Conservation (phyloP, 2,113 vertebrate species). For the Scalopus aquaticus region DNA sequence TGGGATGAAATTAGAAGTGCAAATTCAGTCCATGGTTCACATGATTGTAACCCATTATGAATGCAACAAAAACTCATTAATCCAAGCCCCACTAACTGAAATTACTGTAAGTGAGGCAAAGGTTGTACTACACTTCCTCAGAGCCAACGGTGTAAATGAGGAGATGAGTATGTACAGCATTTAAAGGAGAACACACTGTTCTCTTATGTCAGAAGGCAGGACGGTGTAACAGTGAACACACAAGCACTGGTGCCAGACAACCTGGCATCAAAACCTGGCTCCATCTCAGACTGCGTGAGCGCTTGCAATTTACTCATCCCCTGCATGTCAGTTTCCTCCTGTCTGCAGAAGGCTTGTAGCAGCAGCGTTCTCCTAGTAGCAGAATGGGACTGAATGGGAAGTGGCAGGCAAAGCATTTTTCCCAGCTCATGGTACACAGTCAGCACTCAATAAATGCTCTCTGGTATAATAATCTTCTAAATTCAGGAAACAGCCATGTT, state of each 20-base stretch:
- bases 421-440: not conserved
- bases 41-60: not conserved
- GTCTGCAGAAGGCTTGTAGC: not conserved
- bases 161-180: not conserved
- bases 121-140: too few species aligned
- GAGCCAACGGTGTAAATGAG: not conserved
- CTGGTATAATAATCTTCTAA: not conserved
- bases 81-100: not conserved
- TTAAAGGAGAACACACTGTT: not conserved
- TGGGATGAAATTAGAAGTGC: not conserved
- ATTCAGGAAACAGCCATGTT: not conserved
- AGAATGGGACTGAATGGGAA: too few species aligned
- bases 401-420: not conserved
- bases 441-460: not conserved
- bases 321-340: not conserved
- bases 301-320: not conserved
- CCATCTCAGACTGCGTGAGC: not conserved
- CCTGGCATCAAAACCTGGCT: conserved; percentile 19
- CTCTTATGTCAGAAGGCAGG: not conserved
- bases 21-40: not conserved
- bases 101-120: not conserved
- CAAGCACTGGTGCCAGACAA: conserved; percentile 43
- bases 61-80: not conserved
- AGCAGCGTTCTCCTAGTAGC: not conserved
- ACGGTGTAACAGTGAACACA: not conserved